Conservation (phyloP, 1,140 invertebrate genomes). For the Melanaphis sacchari region DNA sequence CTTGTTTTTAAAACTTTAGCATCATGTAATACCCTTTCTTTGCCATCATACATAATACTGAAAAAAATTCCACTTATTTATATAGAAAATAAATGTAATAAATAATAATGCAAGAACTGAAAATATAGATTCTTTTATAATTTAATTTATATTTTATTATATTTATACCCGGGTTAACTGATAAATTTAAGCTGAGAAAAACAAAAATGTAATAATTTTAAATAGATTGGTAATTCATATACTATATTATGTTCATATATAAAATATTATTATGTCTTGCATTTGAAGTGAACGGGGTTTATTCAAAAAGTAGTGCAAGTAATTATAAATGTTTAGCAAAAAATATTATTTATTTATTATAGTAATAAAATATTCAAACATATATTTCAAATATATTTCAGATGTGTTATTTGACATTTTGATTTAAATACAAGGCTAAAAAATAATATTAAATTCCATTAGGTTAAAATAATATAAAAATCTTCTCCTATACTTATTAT, state of each 20-base stretch:
- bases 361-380: background rate
- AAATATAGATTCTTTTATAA: background rate
- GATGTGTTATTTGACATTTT: background rate
- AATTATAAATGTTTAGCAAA: background rate
- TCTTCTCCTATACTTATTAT: background rate
- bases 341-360: background rate
- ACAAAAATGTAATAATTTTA: background rate
- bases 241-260: background rate
- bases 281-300: background rate
- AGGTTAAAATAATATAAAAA: background rate
- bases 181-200: background rate
- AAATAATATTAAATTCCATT: background rate
- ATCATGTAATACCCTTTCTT: constrained; percentile 91
- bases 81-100: background rate
- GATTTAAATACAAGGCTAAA: background rate
- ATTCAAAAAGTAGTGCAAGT: no score
- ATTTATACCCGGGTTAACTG: background rate
- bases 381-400: background rate
- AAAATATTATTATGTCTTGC: background rate
- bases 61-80: constrained; percentile 60
- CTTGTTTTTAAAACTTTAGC: constrained; percentile 90
- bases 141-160: background rate
- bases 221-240: background rate
- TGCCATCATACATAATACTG: constrained; percentile 91
- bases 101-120: background rate